Percentiles rank a stretch among this genome's conserved stretches.
Conservation (phyloP, 2,797 vertebrate genomes). For the Stomatorhinus walkeri region DNA sequence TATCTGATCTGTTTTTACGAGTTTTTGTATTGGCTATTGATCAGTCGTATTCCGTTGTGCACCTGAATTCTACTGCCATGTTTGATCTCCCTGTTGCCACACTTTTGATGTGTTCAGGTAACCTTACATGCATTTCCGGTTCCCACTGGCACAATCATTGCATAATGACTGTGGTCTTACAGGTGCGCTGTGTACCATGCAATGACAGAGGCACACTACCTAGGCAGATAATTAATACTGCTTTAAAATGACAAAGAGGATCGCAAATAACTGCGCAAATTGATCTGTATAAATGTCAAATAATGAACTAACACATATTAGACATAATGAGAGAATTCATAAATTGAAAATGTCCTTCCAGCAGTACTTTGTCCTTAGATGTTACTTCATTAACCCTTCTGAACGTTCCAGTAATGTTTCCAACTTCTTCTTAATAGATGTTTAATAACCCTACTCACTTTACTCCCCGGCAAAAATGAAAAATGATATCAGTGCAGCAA, state of each 20-base stretch:
- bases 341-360: neutral
- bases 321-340: neutral
- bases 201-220: neutral
- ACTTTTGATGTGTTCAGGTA: neutral
- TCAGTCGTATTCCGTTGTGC: neutral
- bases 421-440: neutral
- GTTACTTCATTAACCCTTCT: constrained; percentile 4
- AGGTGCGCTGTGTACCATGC: neutral
- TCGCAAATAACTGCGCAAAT: neutral
- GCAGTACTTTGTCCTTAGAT: neutral
- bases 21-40: neutral
- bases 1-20: neutral
- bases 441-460: neutral
- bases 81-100: neutral
- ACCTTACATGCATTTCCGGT: neutral
- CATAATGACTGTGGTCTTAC: neutral
- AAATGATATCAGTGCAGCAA: neutral
- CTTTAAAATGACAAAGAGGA: neutral
- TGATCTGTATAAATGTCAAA: neutral
- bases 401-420: neutral
- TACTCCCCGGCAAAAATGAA: neutral
- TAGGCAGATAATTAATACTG: neutral
- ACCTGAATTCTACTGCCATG: neutral
- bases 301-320: neutral
- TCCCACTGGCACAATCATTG: neutral